These are phyloP conservation scores for Rhynchonycteris naso DNA, from an alignment of 2,797 vertebrate genomes.

Conservation along the genomic window DNA sequence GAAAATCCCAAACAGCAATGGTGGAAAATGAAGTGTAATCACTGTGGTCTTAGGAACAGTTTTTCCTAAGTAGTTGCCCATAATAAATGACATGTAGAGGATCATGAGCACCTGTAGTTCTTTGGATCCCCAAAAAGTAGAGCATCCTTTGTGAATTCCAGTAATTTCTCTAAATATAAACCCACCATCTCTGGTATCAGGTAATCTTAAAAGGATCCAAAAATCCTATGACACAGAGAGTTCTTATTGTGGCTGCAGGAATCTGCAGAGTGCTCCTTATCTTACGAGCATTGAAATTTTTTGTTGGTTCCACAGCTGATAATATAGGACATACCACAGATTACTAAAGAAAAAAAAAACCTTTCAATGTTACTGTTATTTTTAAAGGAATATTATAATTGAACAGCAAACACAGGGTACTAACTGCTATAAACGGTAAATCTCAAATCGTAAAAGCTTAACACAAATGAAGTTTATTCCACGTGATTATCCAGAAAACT, in stretches of 20 bases:
- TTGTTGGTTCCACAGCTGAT: background rate
- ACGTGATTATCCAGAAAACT: background rate
- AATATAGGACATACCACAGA: background rate
- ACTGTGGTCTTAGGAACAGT: background rate
- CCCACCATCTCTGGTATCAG: background rate
- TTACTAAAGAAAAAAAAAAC: background rate
- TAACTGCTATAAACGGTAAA: background rate
- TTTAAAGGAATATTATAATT: conserved; percentile 10
- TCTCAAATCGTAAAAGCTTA: background rate
- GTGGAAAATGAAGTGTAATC: background rate
- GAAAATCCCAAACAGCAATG: background rate
- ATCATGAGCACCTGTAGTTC: background rate
- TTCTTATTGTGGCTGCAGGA: background rate
- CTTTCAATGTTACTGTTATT: background rate
- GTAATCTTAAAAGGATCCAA: background rate
- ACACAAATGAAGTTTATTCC: background rate
- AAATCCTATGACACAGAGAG: background rate
- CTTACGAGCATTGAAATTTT: background rate
- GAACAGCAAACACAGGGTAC: background rate
- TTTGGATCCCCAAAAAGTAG: background rate
- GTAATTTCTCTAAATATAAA: background rate
- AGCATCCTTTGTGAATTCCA: background rate
- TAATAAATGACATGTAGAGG: background rate
- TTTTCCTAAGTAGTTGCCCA: background rate
- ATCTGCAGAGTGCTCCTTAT: background rate